phyloP scores from a whole-genome alignment of 2,888 invertebrate genomes.

The Chloroclysta siterata region DNA sequence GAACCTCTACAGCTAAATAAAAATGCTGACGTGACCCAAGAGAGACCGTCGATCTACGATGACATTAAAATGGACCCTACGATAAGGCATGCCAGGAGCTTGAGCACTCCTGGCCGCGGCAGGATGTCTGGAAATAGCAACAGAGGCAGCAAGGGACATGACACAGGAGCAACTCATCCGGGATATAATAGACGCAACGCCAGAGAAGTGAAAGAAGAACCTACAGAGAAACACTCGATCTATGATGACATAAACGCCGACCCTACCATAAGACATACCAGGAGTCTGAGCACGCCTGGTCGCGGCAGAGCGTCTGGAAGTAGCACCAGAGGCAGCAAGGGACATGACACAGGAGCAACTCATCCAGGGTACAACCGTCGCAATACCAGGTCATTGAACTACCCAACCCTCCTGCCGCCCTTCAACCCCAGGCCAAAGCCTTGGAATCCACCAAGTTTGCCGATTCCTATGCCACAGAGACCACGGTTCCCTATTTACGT shows the following conservation, averaged over 20 bases:
- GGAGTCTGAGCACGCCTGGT: not conserved
- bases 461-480: conserved; percentile 15
- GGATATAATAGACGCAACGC: conserved; percentile 60
- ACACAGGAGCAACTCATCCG: conserved; percentile 57
- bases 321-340: not conserved
- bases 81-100: conserved; percentile 28
- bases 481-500: conserved; percentile 30
- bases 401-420: conserved; percentile 21
- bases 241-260: conserved; percentile 3
- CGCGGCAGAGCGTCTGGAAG: conserved; percentile 2
- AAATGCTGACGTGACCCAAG: conserved; percentile 11
- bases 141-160: conserved; percentile 45
- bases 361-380: conserved; percentile 12
- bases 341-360: conserved; percentile 5
- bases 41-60: conserved; percentile 22
- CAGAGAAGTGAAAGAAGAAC: conserved; percentile 32
- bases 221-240: not conserved
- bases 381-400: conserved; percentile 22
- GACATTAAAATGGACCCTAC: conserved; percentile 26
- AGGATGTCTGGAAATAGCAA: conserved; percentile 50
- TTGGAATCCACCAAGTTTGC: conserved; percentile 18
- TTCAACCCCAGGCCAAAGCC: conserved; percentile 25
- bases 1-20: conserved; percentile 5
- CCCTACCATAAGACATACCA: conserved; percentile 1
- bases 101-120: conserved; percentile 52